Conservation (phyloP, 2,797 vertebrate genomes). For the Urophycis tenuis region DNA sequence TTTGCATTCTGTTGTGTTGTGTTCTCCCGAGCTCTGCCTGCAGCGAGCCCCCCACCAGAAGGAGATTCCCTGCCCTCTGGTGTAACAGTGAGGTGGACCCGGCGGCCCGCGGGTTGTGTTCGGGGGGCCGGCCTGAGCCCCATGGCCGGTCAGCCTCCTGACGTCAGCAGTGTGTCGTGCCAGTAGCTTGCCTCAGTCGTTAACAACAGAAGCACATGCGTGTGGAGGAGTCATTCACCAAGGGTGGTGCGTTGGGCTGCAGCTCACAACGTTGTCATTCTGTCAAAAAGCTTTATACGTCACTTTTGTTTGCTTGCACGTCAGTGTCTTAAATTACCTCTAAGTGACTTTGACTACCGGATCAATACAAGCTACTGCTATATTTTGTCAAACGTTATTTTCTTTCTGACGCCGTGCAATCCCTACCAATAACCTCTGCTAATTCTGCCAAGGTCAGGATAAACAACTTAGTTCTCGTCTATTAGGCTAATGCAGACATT, state of each 20-base stretch:
- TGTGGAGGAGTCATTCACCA: background rate
- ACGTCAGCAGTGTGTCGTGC: background rate
- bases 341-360: slow-evolving; percentile 45
- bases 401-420: slow-evolving; percentile 42
- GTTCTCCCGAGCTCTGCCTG: slow-evolving; percentile 39
- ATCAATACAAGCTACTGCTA: slow-evolving; percentile 50
- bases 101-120: background rate
- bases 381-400: slow-evolving; percentile 46
- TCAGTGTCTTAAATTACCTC: slow-evolving; percentile 37
- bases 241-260: background rate
- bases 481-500: slow-evolving; percentile 77
- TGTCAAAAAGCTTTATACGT: background rate
- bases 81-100: background rate
- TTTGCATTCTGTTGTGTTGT: slow-evolving; percentile 69
- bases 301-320: slow-evolving; percentile 24
- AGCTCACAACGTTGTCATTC: background rate
- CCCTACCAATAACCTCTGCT: slow-evolving; percentile 53
- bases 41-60: slow-evolving; percentile 32
- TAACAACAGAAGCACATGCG: background rate
- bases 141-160: background rate
- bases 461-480: slow-evolving; percentile 61
- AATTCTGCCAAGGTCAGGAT: slow-evolving; percentile 73
- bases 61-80: background rate
- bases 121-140: background rate
- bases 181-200: background rate